These are phyloP conservation scores for Trypoxylus dichotomus DNA, from an alignment of 1,140 invertebrate species.

Conservation along the genomic window DNA sequence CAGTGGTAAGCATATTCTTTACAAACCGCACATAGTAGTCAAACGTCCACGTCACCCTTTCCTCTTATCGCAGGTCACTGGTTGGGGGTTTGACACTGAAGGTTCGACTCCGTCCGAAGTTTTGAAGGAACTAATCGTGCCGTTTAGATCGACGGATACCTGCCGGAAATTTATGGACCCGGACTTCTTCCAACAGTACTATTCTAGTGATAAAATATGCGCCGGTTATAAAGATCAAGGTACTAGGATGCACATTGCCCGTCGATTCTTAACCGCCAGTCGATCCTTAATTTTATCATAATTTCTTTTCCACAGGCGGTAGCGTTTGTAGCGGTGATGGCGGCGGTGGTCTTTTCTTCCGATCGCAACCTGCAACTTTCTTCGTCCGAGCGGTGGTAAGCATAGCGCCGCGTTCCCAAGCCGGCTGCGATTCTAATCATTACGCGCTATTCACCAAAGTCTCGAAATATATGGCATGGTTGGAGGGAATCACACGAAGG, in stretches of 20 bases:
- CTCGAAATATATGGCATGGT: constrained; percentile 17
- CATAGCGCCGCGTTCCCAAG: constrained; percentile 38
- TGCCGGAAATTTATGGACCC: constrained; percentile 27
- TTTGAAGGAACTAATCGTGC: constrained; percentile 35
- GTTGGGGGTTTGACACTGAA: constrained; percentile 51
- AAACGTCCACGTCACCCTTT: not conserved
- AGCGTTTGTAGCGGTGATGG: constrained; percentile 48
- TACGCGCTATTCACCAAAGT: constrained; percentile 48
- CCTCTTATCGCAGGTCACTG: constrained; percentile 46
- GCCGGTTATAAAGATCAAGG: constrained; percentile 28
- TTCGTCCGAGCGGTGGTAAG: constrained; percentile 50
- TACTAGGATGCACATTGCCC: not conserved
- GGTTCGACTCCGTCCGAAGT: constrained; percentile 22
- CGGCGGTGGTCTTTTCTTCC: constrained; percentile 48
- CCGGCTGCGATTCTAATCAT: constrained; percentile 44
- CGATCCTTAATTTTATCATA: not conserved
- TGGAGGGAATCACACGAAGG: not conserved
- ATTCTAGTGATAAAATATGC: constrained; percentile 42
- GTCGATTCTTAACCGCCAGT: not conserved
- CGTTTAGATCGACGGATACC: constrained; percentile 10
- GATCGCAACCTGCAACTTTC: constrained; percentile 2
- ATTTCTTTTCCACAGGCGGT: constrained; percentile 38
- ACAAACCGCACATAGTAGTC: not conserved
- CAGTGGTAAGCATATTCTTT: not conserved
- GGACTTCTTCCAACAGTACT: constrained; percentile 8